Evolutionary conservation across 1,140 invertebrate genomes (phyloP), one percentile per base, ranked within the genome.

Genomic region (Achatina immaculata): DNA sequence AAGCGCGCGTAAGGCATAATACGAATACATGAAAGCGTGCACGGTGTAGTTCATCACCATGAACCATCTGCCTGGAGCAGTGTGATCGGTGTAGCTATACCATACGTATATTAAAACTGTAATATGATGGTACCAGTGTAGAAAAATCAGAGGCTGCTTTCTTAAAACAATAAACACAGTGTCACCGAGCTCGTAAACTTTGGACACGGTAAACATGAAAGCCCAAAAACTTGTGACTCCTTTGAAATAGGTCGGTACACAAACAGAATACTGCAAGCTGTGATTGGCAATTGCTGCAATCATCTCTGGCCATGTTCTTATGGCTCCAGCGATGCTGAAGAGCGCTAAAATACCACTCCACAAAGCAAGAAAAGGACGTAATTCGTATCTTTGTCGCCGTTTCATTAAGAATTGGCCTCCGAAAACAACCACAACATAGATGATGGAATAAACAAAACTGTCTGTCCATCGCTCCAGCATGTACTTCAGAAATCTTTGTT

Each of bases 1-100:
- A 93, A 98, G 95, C 65, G 97, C 96, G 83, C 95, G 94, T 11
- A 98, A 91, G 0, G 96, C 96, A 91, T 98, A 99, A 92, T 99
- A 99, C 1, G 95, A 94, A 92, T 99, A 99, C 98, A 99, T 99
- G 84, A 98, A 93, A 82, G 97, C 96, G 92, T 99, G 98, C 38
- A 99, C 97, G 85, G 95, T 95, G 91, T 97, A 99, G 92, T 99
- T 99, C 96, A 99, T 98, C 28, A 97, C 96, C 88, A 99, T 96
- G 91, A 98, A 99, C 98, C 98, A 99, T 69, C 89, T 84, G 19
- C 90, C 98, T 11, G 96, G 96, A n/a, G 97, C 95, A 24, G 97
- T 98, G 92, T 98, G 97, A 90, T 99, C 97, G 24, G 96, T 95
- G 92, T 98, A 99, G 7, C 96, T 97, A 92, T 98, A 99, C 98